Base-by-base conservation (phyloP, 2,113 vertebrate species). In the Thalassarche chlororhynchos region DNA sequence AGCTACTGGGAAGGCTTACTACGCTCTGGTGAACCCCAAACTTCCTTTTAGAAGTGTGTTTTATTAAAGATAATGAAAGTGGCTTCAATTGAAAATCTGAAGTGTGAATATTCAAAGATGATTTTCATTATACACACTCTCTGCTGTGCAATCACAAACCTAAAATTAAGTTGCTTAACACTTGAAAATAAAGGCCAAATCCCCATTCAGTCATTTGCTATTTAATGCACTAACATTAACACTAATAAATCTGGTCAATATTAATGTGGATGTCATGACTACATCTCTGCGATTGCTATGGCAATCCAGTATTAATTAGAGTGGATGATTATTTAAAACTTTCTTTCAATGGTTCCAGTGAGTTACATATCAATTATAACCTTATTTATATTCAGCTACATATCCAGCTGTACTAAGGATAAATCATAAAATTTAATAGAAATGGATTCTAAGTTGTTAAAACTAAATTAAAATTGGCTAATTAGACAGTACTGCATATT, bases 321-420 rank as follows among this genome's bases (percentile, higher is more conserved):
- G 64, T 5, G 26, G 62, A 87, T 61, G 68, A 82, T 60, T 96
- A 69, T 51, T 93, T 93, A 69, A 87, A 96, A 96, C 74, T 71
- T 91, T 72, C 47, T 89, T 95, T 71, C 93, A 93, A 2, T 57
- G 40, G 58, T 70, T 95, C 55, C 64, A 88, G 44, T 55, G 78
- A 96, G 76, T 90, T 97, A 74, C 55, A 6, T 77, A 94, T 91
- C 91, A 95, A 84, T 97, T 96, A 91, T 14, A 91, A 71, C 71
- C 60, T 90, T 87, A 62, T 81, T 95, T 86, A 69, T 72, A 93
- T 83, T 77, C 88, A 84, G 64, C 40, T 80, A 57, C 29, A 81
- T 19, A 92, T 38, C 71, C 79, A 87, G 79, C 87, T 92, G 72
- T 49, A 87, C 84, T 72, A 66, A 74, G 38, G 58, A 94, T 54